Percentiles rank a stretch among this genome's conserved stretches.
Conservation (phyloP, 2,797 vertebrate genomes). For the Mus caroli region DNA sequence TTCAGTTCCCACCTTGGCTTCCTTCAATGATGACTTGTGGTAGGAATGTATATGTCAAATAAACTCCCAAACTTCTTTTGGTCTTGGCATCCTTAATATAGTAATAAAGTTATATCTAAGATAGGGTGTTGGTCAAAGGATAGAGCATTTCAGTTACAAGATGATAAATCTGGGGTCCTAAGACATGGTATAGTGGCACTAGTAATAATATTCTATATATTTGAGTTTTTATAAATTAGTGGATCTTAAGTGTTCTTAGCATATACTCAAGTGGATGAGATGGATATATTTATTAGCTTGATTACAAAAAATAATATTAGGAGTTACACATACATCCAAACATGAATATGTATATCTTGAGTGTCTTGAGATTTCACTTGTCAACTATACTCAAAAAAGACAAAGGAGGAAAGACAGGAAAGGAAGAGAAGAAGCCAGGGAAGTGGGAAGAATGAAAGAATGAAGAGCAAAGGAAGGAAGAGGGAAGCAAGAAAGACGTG, state of each 20-base stretch:
- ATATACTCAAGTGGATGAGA: neutral
- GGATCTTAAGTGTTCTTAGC: neutral
- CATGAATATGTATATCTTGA: neutral
- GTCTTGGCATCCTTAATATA: neutral
- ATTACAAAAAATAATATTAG: neutral
- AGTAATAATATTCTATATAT: neutral
- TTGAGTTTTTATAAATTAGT: neutral
- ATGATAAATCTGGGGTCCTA: neutral
- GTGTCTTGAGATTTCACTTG: neutral
- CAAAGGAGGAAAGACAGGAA: neutral
- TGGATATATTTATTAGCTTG: neutral
- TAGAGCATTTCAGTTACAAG: neutral
- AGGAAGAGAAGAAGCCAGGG: neutral
- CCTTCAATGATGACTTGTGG: neutral
- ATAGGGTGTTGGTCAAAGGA: neutral
- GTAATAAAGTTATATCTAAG: neutral
- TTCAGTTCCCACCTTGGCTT: neutral
- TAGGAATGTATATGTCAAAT: neutral
- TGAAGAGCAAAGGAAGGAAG: neutral
- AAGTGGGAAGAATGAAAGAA: neutral
- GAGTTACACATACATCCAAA: neutral
- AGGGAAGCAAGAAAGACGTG: neutral
- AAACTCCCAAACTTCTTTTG: neutral
- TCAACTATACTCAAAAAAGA: neutral
- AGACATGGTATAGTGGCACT: accelerated